Percentiles rank a stretch among this genome's conserved stretches.
phyloP scores from a whole-genome alignment of 2,113 vertebrate species.

The Perca schrenkii region DNA sequence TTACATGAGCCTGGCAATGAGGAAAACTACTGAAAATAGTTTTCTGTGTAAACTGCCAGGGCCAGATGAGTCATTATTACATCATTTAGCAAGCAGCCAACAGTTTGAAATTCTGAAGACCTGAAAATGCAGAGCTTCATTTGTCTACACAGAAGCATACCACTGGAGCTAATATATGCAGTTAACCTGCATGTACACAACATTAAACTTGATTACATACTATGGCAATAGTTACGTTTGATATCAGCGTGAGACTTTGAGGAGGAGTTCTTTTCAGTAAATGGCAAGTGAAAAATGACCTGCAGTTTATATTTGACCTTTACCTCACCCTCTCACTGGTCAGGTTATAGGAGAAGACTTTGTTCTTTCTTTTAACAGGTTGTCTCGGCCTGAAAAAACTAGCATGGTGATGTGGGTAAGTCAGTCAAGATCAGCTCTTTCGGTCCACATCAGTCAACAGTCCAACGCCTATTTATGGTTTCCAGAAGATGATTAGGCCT shows the following conservation, averaged over 20 bases:
- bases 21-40: constrained; percentile 19
- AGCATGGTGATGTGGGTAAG: neutral
- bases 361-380: no score
- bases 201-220: neutral
- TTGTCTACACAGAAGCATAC: neutral
- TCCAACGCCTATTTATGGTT: neutral
- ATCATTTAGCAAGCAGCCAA: constrained; percentile 33
- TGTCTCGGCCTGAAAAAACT: neutral
- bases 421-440: neutral
- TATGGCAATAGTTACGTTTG: neutral
- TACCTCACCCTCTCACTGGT: no score
- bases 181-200: neutral
- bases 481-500: neutral
- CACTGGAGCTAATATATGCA: neutral
- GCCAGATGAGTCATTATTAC: constrained; percentile 39
- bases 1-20: constrained; percentile 17
- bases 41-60: constrained; percentile 1
- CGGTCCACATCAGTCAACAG: no score
- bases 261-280: neutral
- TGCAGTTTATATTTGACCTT: no score
- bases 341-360: no score
- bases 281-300: neutral
- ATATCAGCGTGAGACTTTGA: neutral
- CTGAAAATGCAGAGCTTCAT: neutral
- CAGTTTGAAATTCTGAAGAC: neutral